Conservation (phyloP, 2,797 vertebrate species). For the Cephalopachus bancanus region DNA sequence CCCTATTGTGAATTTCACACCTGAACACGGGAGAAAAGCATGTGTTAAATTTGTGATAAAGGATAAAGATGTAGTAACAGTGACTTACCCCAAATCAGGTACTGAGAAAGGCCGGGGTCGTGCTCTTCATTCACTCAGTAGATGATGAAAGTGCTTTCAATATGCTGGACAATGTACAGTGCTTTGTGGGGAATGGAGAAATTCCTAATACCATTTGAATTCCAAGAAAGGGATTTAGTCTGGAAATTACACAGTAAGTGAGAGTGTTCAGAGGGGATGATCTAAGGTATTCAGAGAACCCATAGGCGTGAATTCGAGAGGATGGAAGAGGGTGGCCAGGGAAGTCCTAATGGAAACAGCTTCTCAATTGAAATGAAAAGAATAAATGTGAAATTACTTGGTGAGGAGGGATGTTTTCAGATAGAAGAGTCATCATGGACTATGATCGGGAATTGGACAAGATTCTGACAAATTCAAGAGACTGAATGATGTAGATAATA, state of each 20-base stretch:
- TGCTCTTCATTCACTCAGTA: not conserved
- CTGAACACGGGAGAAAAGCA: not conserved
- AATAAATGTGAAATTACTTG: not conserved
- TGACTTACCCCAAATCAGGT: conserved; percentile 52
- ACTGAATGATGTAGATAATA: not conserved
- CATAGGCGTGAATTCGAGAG: fast-evolving
- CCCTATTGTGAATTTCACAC: fast-evolving
- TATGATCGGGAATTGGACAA: not conserved
- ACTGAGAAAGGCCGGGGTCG: fast-evolving
- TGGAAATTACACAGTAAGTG: not conserved
- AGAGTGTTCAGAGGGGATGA: not conserved
- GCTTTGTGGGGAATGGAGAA: not conserved
- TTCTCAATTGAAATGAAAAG: not conserved
- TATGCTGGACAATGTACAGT: fast-evolving
- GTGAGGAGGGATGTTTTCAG: not conserved
- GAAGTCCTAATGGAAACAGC: not conserved
- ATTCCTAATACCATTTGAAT: fast-evolving
- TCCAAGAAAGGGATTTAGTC: not conserved
- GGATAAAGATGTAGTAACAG: not conserved
- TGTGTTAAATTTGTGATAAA: not conserved
- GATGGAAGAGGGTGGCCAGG: too few species aligned
- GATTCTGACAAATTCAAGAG: not conserved
- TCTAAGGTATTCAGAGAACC: not conserved
- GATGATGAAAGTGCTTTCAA: not conserved
- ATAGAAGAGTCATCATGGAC: not conserved